Evolutionary conservation across 2,113 vertebrate species (phyloP).

Genomic region (Pitta sordida): DNA sequence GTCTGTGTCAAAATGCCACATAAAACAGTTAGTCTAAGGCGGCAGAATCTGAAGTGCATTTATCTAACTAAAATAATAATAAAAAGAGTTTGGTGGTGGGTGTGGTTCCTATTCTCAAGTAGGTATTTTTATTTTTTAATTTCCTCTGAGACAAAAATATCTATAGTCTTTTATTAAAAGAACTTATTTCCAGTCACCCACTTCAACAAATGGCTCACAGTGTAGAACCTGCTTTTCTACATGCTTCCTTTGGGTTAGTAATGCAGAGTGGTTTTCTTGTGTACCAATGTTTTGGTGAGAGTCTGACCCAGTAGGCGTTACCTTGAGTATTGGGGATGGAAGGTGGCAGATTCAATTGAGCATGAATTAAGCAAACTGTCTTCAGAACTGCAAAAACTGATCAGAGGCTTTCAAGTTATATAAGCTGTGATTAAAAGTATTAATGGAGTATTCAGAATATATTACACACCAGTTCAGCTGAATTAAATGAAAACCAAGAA

Average conservation of each 20-base stretch:
- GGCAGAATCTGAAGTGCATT: neutral
- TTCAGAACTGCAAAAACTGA: neutral
- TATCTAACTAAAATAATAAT: neutral
- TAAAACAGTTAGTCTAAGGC: neutral
- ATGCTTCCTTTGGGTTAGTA: neutral
- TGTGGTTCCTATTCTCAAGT: neutral
- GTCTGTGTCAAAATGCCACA: neutral
- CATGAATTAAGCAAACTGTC: neutral
- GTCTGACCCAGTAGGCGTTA: neutral
- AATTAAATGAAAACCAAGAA: neutral
- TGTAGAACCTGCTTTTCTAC: neutral
- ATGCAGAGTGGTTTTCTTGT: neutral
- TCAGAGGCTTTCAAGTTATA: neutral
- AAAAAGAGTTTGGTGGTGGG: neutral
- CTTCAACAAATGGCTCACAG: neutral
- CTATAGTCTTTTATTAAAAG: neutral
- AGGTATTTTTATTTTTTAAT: constrained; percentile 8
- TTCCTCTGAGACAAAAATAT: neutral
- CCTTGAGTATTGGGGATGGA: neutral
- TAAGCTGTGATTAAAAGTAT: neutral
- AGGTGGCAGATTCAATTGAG: neutral
- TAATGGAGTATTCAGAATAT: neutral
- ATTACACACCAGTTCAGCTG: neutral
- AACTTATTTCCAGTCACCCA: neutral
- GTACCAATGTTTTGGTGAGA: neutral